Evolutionary conservation across 23 tunicate genomes (phyloP).

Genomic region (Diplosoma virens): DNA sequence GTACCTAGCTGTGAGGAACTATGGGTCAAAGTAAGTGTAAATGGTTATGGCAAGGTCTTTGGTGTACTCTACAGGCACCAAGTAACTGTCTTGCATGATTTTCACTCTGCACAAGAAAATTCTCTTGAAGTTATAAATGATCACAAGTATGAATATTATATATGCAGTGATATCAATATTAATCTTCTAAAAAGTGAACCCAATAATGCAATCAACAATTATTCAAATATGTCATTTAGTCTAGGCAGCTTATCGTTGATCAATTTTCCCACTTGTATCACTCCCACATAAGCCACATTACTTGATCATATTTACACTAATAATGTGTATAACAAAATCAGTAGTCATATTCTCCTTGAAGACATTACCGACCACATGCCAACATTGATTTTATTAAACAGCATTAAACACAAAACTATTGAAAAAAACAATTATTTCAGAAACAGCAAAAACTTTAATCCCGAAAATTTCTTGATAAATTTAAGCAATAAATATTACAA

Average conservation of each 20-base stretch:
- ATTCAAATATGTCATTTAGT: background rate
- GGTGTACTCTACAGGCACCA: background rate
- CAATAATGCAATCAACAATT: no score
- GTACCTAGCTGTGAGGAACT: background rate
- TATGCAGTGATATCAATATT: background rate
- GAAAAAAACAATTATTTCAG: no score
- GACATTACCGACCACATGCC: background rate
- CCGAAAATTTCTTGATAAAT: no score
- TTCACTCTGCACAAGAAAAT: background rate
- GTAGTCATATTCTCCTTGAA: no score
- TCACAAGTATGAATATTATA: no score
- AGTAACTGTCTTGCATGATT: background rate
- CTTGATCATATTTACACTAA: background rate
- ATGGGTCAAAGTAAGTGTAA: background rate
- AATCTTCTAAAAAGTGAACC: background rate
- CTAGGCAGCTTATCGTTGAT: no score
- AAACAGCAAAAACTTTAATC: no score
- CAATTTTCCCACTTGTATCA: no score
- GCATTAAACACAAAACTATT: background rate
- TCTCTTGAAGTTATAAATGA: background rate
- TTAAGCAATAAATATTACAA: no score
- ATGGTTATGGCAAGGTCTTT: background rate
- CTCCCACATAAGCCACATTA: no score
- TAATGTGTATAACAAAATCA: background rate
- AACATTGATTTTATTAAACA: background rate